Evolutionary conservation across 1,140 invertebrate species (phyloP), one percentile per base, ranked within the genome.

Genomic region (Episyrphus balteatus): DNA sequence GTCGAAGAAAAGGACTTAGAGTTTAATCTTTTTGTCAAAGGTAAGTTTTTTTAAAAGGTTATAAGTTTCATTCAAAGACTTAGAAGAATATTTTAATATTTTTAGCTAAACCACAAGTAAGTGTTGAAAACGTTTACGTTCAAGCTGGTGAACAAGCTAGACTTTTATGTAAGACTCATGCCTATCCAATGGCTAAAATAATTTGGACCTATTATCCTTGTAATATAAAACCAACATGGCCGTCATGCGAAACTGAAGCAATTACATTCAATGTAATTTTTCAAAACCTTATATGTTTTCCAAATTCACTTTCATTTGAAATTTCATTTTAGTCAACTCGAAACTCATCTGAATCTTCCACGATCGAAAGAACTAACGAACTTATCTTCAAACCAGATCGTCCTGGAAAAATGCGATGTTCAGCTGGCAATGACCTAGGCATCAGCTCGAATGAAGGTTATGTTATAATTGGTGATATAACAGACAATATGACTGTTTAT

Each of bases 171-270:
- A 50, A 50, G 13, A 66, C 73, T 3, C 52, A 55, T 1, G 68
- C 70, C 1, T 73, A 67, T 66, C 77, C 77, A 2, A 18, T 49
- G 7, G 67, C 77, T 0, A 50, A 64, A 2, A 67, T 80, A 12
- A 66, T 58, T 6, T 80, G 76, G 72, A 57, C 41, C 6, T 77
- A 70, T 48, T 51, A 61, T 12, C 59, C 62, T 7, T 75, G 72
- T 43, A 50, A 34, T 11, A 48, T 66, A 10, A 42, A 51, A 6
- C 61, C 59, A 3, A 42, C 50, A 26, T 68, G 61, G 61, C 64
- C 61, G 6, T 42, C 51, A 5, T 61, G 54, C 37, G 17, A 41
- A 2, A 38, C 15, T 3, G 32, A 48, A 9, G 38, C 50, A 1
- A 53, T 62, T 42, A 56, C 53, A 30, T 65, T 65, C 12, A 62